Evolutionary conservation across 1,140 invertebrate species (phyloP), one percentile per base, ranked within the genome.

Genomic region (Eriosoma lanigerum): DNA sequence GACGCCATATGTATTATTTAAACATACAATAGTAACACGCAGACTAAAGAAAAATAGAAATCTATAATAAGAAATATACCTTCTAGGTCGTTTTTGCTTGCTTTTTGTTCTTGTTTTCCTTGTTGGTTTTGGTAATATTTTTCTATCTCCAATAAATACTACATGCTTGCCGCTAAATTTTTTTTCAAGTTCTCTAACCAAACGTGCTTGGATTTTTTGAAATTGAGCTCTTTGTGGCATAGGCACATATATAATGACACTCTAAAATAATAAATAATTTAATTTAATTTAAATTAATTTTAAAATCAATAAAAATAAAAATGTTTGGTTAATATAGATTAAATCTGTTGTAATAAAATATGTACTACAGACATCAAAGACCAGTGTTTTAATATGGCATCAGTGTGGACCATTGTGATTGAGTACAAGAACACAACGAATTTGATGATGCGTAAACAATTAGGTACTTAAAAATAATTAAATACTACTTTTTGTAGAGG

Each of bases 161-260:
- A 99, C 97, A 88, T 99, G 96, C 86, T 97, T 98, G 50, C 97
- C 98, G 85, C 94, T 97, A 88, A 99, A 99, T 86, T 99, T 99
- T 91, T 99, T 99, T 86, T 99, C 98, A 83, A 99, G 87, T 87
- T 99, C 98, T 83, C 98, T 90, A 29, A 99, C 97, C 82, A 99
- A 88, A 82, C 96, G 90, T 73, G 94, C 93, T 87, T 99, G 98
- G 83, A 99, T 94, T 87, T 98, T 99, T 88, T 99, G 98, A 90
- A 98, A 99, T 46, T 91, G 90, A 86, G 94, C 96, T 86, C 99
- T 88, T 87, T 99, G 97, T 68, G 97, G 97, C 87, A 99, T 97
- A 70, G 98, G 98, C 82, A 99, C 97, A 86, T 97, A 98, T 86
- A 99, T 97, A 84, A 99, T 96, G 85, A 99, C 95, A 56, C 68